phyloP scores from a whole-genome alignment of 2,888 invertebrate species.

The Ophraella communa region DNA sequence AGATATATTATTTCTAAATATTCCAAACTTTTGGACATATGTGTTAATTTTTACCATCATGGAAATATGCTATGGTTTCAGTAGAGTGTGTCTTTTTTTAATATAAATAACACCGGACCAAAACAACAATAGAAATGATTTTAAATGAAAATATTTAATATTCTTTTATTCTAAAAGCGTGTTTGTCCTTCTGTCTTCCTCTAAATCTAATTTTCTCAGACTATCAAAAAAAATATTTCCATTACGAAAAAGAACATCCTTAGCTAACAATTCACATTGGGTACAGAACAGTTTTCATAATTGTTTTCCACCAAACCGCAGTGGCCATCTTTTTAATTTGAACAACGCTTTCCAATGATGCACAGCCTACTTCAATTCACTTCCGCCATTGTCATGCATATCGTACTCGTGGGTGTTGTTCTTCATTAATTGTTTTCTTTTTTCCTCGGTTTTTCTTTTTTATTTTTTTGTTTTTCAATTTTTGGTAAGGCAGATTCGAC shows the following conservation, averaged over 20 bases:
- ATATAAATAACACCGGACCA: no score
- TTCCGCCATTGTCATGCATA: constrained; percentile 52
- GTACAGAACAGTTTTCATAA: constrained; percentile 39
- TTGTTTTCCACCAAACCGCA: constrained; percentile 44
- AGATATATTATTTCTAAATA: no score
- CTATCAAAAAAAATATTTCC: constrained; percentile 30
- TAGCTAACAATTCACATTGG: constrained; percentile 24
- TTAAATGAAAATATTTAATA: background rate
- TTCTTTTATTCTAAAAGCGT: no score
- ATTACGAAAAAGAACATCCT: constrained; percentile 25
- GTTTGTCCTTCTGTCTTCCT: no score
- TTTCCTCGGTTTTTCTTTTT: constrained; percentile 10
- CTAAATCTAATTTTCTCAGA: constrained; percentile 4
- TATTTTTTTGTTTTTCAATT: constrained; percentile 21
- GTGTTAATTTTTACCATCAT: no score
- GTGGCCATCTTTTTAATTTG: constrained; percentile 55
- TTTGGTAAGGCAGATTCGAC: constrained; percentile 18
- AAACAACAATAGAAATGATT: no score
- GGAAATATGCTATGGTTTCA: no score
- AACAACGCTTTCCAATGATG: constrained; percentile 48
- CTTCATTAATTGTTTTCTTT: constrained; percentile 49
- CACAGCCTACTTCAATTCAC: constrained; percentile 47
- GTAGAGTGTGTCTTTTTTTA: no score
- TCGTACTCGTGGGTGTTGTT: constrained; percentile 51
- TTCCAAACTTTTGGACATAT: no score